Conservation (phyloP, 23 tunicate genomes). For the Styela plicata region DNA sequence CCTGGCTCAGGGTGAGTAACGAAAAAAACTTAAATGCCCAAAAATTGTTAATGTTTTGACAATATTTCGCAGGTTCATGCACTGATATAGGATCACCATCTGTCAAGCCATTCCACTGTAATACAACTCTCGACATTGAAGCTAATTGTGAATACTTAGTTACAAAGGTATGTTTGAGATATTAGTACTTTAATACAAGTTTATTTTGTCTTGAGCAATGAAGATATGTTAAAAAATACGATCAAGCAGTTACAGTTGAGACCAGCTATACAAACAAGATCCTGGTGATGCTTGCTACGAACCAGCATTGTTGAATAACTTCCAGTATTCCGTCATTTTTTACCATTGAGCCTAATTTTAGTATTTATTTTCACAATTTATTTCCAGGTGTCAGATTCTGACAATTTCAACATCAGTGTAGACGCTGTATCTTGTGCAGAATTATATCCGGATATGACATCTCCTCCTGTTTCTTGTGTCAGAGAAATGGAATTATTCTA, state of each 20-base stretch:
- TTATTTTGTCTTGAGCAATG: too few species aligned
- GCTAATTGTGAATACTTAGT: background rate
- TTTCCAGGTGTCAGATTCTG: background rate
- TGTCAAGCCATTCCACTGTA: conserved; percentile 9
- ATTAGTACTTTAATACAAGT: background rate
- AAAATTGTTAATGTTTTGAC: too few species aligned
- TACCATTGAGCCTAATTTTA: too few species aligned
- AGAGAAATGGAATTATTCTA: background rate
- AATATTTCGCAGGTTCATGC: background rate
- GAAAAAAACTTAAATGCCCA: too few species aligned
- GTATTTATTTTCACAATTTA: too few species aligned
- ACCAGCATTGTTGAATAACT: too few species aligned
- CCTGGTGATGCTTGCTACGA: too few species aligned
- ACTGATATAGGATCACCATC: background rate
- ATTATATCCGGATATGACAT: conserved; percentile 13
- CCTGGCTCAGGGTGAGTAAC: too few species aligned
- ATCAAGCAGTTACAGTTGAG: too few species aligned
- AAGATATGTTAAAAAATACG: too few species aligned
- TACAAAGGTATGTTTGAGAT: background rate
- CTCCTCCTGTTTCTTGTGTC: conserved; percentile 10
- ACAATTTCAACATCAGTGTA: background rate
- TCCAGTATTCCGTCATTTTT: too few species aligned
- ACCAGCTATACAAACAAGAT: too few species aligned
- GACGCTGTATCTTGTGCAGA: background rate
- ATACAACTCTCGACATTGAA: background rate